Evolutionary conservation across 2,113 vertebrate genomes (phyloP).

Genomic region (Protobothrops mucrosquamatus): DNA sequence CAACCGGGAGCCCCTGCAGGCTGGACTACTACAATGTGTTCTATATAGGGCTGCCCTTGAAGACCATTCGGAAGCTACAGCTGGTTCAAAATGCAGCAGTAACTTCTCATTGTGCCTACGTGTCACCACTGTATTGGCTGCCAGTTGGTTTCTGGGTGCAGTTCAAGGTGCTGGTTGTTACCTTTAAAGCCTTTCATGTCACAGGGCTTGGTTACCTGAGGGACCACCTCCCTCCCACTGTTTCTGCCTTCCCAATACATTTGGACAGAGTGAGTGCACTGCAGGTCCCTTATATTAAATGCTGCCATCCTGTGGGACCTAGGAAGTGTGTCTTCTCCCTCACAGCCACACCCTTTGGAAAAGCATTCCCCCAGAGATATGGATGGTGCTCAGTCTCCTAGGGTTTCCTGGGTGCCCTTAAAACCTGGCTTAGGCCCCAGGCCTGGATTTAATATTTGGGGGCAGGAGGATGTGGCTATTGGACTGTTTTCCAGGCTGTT

Average conservation of each 20-base stretch:
- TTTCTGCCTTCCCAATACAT: background rate
- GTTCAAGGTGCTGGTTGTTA: background rate
- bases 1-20: background rate
- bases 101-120: background rate
- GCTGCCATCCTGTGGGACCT: background rate
- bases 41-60: background rate
- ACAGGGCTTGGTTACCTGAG: background rate
- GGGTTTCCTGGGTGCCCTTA: background rate
- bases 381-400: background rate
- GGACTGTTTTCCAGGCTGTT: background rate
- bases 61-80: background rate
- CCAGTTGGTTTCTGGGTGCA: background rate
- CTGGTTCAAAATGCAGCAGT: background rate
- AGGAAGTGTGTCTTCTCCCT: background rate
- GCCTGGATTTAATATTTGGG: background rate
- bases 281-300: background rate
- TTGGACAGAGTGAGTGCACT: background rate
- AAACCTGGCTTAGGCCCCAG: background rate
- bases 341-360: background rate
- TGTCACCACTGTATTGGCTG: background rate
- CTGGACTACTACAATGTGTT: background rate
- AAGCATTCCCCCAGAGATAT: background rate
- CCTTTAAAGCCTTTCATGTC: background rate
- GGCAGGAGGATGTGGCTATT: background rate
- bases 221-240: background rate